These are phyloP conservation scores for Cotesia typhae DNA, from an alignment of 1,140 invertebrate genomes.

Conservation along the genomic window DNA sequence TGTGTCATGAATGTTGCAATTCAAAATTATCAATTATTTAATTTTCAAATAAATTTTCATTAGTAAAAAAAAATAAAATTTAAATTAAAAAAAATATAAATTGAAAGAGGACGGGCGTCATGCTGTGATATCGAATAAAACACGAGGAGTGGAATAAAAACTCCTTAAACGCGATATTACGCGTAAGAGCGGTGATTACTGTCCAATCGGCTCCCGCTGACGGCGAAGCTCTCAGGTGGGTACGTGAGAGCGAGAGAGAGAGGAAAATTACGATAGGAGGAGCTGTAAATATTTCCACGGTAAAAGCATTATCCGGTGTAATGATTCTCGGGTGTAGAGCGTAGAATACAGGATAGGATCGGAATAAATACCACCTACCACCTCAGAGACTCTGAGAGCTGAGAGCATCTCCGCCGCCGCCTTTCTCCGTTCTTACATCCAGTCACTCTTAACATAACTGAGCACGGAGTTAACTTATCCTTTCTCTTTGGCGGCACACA, in stretches of 20 bases:
- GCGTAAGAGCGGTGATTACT: conserved; percentile 40
- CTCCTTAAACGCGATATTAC: conserved; percentile 36
- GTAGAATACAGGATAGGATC: not conserved
- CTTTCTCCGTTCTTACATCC: not conserved
- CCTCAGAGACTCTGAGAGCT: too few relatives aligned
- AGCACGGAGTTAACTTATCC: conserved; percentile 11
- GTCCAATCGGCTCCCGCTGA: conserved; percentile 33
- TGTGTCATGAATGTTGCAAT: too few relatives aligned
- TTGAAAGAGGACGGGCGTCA: too few relatives aligned
- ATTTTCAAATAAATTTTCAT: too few relatives aligned
- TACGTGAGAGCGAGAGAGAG: not conserved
- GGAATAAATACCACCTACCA: too few relatives aligned
- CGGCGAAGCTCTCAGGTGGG: not conserved
- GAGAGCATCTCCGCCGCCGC: not conserved
- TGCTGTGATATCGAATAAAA: conserved; percentile 7
- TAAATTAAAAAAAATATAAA: too few relatives aligned
- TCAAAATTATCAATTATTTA: too few relatives aligned
- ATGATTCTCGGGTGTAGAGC: not conserved
- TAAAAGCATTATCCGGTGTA: conserved; percentile 1
- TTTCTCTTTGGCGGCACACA: conserved; percentile 28
- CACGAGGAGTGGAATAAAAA: conserved; percentile 30
- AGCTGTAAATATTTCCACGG: conserved; percentile 15
- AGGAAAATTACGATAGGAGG: conserved; percentile 11
- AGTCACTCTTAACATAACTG: not conserved
- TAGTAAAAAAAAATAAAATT: too few relatives aligned